Conservation (phyloP, 2,888 invertebrate genomes). For the Athalia rosae region DNA sequence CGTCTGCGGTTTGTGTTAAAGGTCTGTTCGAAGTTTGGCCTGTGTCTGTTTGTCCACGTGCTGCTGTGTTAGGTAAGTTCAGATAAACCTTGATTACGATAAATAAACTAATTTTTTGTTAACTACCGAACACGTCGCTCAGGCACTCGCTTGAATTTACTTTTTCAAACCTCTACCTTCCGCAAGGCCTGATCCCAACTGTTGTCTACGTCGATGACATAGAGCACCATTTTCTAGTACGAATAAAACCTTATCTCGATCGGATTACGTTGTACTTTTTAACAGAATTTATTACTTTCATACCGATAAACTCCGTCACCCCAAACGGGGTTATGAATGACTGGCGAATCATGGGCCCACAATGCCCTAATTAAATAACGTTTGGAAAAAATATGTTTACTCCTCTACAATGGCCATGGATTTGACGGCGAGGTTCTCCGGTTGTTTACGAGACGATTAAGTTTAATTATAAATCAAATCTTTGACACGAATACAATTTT, state of each 20-base stretch:
- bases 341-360: background rate
- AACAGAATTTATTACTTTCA: background rate
- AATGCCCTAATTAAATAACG: background rate
- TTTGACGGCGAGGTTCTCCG: background rate
- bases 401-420: background rate
- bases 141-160: background rate
- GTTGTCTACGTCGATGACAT: background rate
- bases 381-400: conserved; percentile 34
- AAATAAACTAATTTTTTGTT: conserved; percentile 4
- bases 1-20: background rate
- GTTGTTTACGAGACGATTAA: conserved; percentile 7
- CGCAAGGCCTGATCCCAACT: background rate
- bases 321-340: background rate
- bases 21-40: background rate
- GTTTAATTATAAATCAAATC: conserved; percentile 25
- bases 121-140: too few relatives aligned
- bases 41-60: conserved; percentile 40
- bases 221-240: conserved; percentile 28
- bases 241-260: conserved; percentile 40
- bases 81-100: background rate
- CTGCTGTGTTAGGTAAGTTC: conserved; percentile 36
- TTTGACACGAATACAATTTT: background rate
- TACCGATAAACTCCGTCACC: background rate
- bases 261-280: conserved; percentile 31
- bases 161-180: background rate